Base-by-base conservation (phyloP, 1,140 invertebrate species). In the Solenopsis invicta region DNA sequence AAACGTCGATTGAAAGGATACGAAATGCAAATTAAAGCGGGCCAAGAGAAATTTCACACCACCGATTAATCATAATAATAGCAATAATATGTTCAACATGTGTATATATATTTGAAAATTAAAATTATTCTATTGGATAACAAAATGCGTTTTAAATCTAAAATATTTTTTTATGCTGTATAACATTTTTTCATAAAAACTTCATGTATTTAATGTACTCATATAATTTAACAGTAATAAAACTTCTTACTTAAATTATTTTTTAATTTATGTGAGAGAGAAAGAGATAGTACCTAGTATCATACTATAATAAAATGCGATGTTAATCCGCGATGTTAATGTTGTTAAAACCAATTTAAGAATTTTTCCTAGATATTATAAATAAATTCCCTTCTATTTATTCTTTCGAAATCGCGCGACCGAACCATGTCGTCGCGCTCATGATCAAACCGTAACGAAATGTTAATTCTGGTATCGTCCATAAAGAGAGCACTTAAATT, bases 1-100 rank as follows among this genome's bases (percentile, higher is more conserved):
- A 82, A 21, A 18, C 13, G 5, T 50, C 45, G 18, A 56, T n/a
- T 50, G 24, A 75, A 61, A 29, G 34, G 67, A 66, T 21, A 52
- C 45, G 13, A 67, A 48, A 61, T 74, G 45, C 41, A 75, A 75
- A 75, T 75, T 75, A 61, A 75, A 74, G n/a, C 24, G 41, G n/a
- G 37, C 37, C 24, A 21, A 18, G 29, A 84, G 29, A 84, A 84
- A 84, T 84, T 61, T 74, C 21, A 84, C 50, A 18, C 34, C n/a
- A 41, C 8, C 8, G 12, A 37, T 24, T 41, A 34, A 18, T 24
- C 4, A 72, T n/a, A 64, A 48, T 74, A 61, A 82, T 18, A 72
- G 24, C 37, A 66, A 81, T 45, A 41, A 16, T n/a, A 13, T 52
- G 13, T 24, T 21, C 34, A 24, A 37, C 21, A 8, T 29, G 29